These are phyloP conservation scores for Triops cancriformis DNA, from an alignment of 1,140 invertebrate genomes.

Conservation along the genomic window DNA sequence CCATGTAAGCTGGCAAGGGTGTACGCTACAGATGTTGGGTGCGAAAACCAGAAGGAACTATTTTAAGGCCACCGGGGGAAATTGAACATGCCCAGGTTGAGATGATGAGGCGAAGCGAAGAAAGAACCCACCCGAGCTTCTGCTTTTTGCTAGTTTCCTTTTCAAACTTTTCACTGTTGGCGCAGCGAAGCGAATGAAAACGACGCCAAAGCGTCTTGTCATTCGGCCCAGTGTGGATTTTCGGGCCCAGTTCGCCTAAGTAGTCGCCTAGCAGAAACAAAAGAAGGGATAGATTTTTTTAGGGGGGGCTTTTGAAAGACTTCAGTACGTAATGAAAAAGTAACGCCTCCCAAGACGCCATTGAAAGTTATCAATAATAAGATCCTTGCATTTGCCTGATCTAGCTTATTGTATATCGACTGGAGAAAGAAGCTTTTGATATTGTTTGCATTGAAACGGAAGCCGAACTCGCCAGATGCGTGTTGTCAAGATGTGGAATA, in stretches of 20 bases:
- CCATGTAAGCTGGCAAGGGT: no score
- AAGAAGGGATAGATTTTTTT: background rate
- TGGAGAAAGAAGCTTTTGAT: no score
- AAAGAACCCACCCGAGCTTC: background rate
- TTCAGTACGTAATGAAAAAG: no score
- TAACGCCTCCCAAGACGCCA: background rate
- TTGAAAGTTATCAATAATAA: no score
- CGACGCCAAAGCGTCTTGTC: background rate
- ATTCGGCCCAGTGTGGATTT: background rate
- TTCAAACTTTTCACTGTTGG: background rate
- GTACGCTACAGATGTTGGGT: background rate
- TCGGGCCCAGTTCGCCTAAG: background rate
- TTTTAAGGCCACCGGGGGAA: background rate
- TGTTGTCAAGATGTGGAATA: background rate
- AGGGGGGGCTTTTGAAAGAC: no score
- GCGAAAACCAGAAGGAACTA: conserved; percentile 5
- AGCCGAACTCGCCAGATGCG: background rate
- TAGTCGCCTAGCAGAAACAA: background rate
- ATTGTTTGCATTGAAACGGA: background rate
- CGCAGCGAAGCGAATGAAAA: background rate
- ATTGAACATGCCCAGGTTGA: background rate
- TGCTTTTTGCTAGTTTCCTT: background rate
- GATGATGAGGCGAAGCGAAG: background rate
- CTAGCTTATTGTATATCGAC: no score
- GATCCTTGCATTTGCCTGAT: no score